phyloP scores from a whole-genome alignment of 2,797 vertebrate species.

The Ctenopoma multispine region DNA sequence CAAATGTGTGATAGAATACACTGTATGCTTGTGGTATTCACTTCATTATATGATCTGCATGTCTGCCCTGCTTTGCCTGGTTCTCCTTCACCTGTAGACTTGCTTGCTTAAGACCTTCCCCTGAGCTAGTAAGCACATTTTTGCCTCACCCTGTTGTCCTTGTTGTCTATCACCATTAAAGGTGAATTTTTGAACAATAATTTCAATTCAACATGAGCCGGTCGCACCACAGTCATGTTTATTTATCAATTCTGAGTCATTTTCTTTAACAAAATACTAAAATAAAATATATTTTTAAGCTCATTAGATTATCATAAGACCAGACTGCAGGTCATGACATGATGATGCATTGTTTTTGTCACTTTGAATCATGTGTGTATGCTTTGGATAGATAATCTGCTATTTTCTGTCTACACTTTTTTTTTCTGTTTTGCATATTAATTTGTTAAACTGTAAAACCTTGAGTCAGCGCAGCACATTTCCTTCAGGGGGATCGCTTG shows the following conservation, averaged over 20 bases:
- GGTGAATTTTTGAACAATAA: neutral
- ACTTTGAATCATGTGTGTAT: neutral
- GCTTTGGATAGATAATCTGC: neutral
- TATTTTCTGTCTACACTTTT: neutral
- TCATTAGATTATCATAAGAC: too few relatives aligned
- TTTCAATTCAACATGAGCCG: neutral
- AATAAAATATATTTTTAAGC: too few relatives aligned
- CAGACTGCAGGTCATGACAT: too few relatives aligned
- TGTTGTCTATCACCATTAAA: neutral
- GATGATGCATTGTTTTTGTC: neutral
- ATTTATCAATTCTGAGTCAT: too few relatives aligned
- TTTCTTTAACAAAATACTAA: too few relatives aligned
- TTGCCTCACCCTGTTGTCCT: neutral
- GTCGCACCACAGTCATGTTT: neutral
- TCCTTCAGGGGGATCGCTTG: neutral
- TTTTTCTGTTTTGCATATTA: neutral
- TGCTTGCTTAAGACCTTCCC: neutral
- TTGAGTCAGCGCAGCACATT: neutral
- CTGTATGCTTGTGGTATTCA: too few relatives aligned
- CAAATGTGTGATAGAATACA: too few relatives aligned
- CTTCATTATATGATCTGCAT: too few relatives aligned
- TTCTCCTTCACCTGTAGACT: too few relatives aligned
- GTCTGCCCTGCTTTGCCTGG: too few relatives aligned
- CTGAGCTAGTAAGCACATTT: neutral
- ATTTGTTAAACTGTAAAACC: conserved; percentile 1